A percentile compares a stretch with the other conserved stretches of the same genome.
Conservation (phyloP, 2,797 vertebrate genomes). For the Tarsius wallacei region DNA sequence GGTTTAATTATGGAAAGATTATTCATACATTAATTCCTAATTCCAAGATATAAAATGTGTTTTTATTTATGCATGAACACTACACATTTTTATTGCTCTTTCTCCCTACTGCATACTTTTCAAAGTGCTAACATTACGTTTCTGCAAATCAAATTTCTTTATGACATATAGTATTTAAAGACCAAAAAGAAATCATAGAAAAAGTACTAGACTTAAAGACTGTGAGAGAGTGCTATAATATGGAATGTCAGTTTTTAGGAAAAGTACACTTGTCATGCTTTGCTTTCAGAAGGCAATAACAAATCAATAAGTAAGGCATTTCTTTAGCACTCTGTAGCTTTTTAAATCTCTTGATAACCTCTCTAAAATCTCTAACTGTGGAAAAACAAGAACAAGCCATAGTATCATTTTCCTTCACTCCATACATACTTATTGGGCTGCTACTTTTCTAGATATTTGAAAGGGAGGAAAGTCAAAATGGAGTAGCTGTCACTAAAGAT, state of each 20-base stretch:
- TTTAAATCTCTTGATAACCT: neutral
- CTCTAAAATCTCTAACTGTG: neutral
- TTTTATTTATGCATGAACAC: conserved; percentile 15
- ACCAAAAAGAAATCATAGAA: conserved; percentile 65
- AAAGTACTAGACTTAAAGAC: conserved; percentile 67
- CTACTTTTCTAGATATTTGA: neutral
- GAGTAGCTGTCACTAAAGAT: no score
- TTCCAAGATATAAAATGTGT: conserved; percentile 16
- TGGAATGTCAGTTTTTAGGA: conserved; percentile 31
- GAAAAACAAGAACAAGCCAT: neutral
- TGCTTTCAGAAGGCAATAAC: conserved; percentile 30
- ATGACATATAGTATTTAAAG: conserved; percentile 3
- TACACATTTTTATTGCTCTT: conserved; percentile 36
- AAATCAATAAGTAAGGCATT: conserved; percentile 56
- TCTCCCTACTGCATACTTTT: neutral
- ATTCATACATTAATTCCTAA: conserved; percentile 56
- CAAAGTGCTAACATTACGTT: conserved; percentile 30
- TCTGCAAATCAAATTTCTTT: conserved; percentile 66
- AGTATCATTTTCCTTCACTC: neutral
- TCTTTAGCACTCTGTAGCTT: neutral
- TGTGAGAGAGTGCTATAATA: conserved; percentile 63
- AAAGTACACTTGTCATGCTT: neutral
- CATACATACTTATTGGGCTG: neutral
- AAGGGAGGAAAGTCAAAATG: no score
- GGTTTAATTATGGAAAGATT: conserved; percentile 59